A percentile compares a stretch with the other conserved stretches of the same genome.
Evolutionary conservation across 2,888 invertebrate genomes (phyloP).

Genomic region (Ommatoiulus sabulosus): DNA sequence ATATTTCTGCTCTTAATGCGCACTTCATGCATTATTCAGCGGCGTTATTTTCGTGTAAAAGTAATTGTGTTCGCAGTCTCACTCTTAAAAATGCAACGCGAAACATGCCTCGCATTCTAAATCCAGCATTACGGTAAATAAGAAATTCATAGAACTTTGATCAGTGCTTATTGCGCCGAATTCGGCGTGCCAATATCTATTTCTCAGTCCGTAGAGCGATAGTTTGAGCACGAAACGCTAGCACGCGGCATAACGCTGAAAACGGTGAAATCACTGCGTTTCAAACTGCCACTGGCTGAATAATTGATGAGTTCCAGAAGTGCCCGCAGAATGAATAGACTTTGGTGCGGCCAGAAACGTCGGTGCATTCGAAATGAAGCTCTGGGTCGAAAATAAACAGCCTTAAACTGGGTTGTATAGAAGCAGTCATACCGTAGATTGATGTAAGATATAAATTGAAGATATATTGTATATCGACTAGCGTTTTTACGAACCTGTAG

Average conservation of each 20-base stretch:
- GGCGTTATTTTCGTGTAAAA: conserved; percentile 27
- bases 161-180: not conserved
- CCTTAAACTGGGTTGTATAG: not conserved
- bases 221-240: not conserved
- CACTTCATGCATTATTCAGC: not conserved
- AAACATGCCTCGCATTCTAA: not conserved
- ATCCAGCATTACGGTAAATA: not conserved
- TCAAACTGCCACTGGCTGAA: not conserved
- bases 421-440: not conserved
- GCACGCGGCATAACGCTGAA: not conserved
- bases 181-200: not conserved
- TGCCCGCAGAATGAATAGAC: not conserved
- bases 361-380: not conserved
- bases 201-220: not conserved
- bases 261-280: not conserved
- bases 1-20: not conserved
- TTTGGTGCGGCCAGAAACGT: not conserved
- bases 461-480: no score
- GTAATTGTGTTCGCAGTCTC: not conserved
- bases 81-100: not conserved
- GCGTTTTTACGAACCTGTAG: no score
- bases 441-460: no score
- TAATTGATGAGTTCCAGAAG: not conserved
- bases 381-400: not conserved
- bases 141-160: not conserved